Evolutionary conservation across 2,113 vertebrate species (phyloP).

Genomic region (Prietella phreatophila): DNA sequence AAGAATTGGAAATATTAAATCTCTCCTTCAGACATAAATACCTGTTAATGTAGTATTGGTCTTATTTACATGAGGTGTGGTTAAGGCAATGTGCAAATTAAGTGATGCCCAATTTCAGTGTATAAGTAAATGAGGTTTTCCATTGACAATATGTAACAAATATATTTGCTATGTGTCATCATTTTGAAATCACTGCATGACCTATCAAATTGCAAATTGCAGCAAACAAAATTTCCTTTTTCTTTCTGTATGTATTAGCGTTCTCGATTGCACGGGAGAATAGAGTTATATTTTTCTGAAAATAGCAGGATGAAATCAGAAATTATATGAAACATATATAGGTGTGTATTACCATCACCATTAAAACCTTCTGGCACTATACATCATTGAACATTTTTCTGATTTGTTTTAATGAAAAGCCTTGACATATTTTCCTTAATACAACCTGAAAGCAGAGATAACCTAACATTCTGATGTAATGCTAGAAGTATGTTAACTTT

Average conservation of each 20-base stretch:
- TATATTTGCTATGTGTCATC: neutral
- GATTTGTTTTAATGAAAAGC: neutral
- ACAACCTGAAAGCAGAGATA: slow-evolving; percentile 15
- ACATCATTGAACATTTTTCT: slow-evolving; percentile 6
- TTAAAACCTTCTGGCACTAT: neutral
- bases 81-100: neutral
- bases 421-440: neutral
- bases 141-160: neutral
- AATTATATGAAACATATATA: neutral
- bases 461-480: slow-evolving; percentile 7
- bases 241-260: neutral
- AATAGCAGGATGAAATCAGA: neutral
- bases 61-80: neutral
- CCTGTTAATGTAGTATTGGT: neutral
- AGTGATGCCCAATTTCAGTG: neutral
- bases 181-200: neutral
- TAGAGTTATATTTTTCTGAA: neutral
- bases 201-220: neutral
- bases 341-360: neutral
- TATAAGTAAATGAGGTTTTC: neutral
- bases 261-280: neutral
- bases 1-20: neutral
- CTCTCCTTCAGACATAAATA: neutral
- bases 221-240: neutral
- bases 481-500: slow-evolving; percentile 19